Conservation (phyloP, 2,888 invertebrate species). For the Amphipyra berbera region DNA sequence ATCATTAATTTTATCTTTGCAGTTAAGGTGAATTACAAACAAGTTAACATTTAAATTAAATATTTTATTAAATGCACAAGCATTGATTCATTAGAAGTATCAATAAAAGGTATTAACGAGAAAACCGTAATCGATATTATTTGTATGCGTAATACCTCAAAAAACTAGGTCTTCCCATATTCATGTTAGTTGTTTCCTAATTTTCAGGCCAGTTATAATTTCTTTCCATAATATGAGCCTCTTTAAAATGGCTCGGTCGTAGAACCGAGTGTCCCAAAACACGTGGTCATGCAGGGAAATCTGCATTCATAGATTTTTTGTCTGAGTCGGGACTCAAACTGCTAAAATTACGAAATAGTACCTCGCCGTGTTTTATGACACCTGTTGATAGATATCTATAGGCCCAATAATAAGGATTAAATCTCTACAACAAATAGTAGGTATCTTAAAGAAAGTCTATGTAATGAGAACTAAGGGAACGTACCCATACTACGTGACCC, state of each 20-base stretch:
- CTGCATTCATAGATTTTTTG: no score
- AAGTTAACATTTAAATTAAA: constrained; percentile 45
- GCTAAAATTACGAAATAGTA: no score
- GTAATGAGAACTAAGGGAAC: no score
- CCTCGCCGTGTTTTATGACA: no score
- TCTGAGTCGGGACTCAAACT: no score
- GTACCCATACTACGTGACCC: no score
- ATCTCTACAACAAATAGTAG: no score
- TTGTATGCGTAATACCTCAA: neutral
- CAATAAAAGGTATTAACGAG: constrained; percentile 19
- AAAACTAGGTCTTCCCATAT: constrained; percentile 14
- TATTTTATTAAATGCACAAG: constrained; percentile 39
- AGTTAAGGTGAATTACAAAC: constrained; percentile 31
- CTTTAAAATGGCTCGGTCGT: constrained; percentile 27
- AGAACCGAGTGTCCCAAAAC: neutral
- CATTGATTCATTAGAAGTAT: constrained; percentile 24
- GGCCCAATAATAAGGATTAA: no score
- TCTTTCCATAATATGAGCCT: constrained; percentile 26
- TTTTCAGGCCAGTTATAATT: constrained; percentile 10
- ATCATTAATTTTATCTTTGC: constrained; percentile 5
- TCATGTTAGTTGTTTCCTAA: constrained; percentile 6
- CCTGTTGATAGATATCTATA: no score
- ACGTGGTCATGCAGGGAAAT: no score
- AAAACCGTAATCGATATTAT: constrained; percentile 15
- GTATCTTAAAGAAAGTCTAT: no score